Evolutionary conservation across 1,140 invertebrate species (phyloP).

Genomic region (Ceratosolen solmsi): DNA sequence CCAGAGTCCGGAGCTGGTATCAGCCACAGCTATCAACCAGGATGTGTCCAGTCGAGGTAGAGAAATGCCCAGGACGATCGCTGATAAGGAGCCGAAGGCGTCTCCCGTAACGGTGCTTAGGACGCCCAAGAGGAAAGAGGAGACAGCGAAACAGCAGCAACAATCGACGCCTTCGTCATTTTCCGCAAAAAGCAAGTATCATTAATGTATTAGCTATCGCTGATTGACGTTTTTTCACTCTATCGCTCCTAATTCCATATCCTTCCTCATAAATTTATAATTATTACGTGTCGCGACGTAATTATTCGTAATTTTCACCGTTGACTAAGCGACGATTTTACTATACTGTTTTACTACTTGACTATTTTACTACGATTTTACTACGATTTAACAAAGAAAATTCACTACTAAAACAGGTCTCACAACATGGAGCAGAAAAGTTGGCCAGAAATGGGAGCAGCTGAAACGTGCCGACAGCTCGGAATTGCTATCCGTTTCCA

Average conservation of each 20-base stretch:
- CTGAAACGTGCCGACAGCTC: slow-evolving; percentile 76
- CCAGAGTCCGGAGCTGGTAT: slow-evolving; percentile 75
- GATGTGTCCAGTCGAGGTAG: slow-evolving; percentile 56
- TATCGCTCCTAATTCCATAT: too few relatives aligned
- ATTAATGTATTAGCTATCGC: too few relatives aligned
- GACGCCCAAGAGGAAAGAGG: slow-evolving; percentile 13
- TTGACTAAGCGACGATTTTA: too few relatives aligned
- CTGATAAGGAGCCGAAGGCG: background rate
- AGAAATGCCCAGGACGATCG: background rate
- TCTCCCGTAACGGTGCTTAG: background rate
- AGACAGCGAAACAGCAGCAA: background rate
- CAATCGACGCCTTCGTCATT: slow-evolving; percentile 6
- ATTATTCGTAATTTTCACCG: background rate
- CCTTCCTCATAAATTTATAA: too few relatives aligned
- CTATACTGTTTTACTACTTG: too few relatives aligned
- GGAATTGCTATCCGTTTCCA: slow-evolving; percentile 73
- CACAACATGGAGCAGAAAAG: slow-evolving; percentile 79
- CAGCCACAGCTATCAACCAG: slow-evolving; percentile 71
- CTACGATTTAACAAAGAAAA: too few relatives aligned
- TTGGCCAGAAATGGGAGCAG: slow-evolving; percentile 78
- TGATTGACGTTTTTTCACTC: too few relatives aligned
- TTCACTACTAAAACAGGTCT: slow-evolving; percentile 71
- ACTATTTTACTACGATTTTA: too few relatives aligned
- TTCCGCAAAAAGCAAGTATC: slow-evolving; percentile 36
- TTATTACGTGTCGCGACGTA: too few relatives aligned